Percentiles rank a stretch among this genome's conserved stretches.
Evolutionary conservation across 2,113 vertebrate species (phyloP).

Genomic region (Oophaga pumilio): DNA sequence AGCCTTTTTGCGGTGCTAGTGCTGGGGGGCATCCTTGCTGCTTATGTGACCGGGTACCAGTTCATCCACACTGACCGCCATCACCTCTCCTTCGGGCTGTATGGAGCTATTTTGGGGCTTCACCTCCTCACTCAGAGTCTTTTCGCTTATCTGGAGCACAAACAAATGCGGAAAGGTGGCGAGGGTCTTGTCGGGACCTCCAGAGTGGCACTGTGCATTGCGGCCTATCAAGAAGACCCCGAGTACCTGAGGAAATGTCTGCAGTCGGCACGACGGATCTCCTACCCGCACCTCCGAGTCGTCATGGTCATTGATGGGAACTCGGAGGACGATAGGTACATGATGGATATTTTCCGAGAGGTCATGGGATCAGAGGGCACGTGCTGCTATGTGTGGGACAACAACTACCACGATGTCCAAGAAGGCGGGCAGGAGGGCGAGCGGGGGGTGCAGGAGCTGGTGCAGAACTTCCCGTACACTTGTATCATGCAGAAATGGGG

Average conservation of each 20-base stretch:
- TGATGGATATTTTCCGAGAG: constrained; percentile 97
- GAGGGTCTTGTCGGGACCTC: constrained; percentile 70
- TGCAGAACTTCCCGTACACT: constrained; percentile 80
- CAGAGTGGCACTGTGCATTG: constrained; percentile 91
- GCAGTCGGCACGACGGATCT: constrained; percentile 84
- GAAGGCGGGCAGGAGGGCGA: constrained; percentile 69
- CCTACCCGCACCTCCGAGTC: constrained; percentile 90
- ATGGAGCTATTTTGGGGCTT: constrained; percentile 92
- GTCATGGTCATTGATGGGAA: constrained; percentile 98
- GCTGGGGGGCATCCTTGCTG: constrained; percentile 90
- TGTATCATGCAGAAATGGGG: constrained; percentile 99
- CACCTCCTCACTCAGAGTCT: constrained; percentile 95
- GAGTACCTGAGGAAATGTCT: constrained; percentile 96
- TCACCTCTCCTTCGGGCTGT: constrained; percentile 96
- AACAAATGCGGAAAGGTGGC: constrained; percentile 80
- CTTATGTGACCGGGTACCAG: constrained; percentile 96
- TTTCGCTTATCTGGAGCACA: constrained; percentile 95
- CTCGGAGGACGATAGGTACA: constrained; percentile 88
- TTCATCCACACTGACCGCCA: constrained; percentile 98
- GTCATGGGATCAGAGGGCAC: constrained; percentile 86
- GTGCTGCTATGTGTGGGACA: constrained; percentile 87
- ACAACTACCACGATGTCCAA: constrained; percentile 84
- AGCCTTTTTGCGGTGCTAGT: constrained; percentile 92
- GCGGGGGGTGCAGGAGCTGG: constrained; percentile 74
- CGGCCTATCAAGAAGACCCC: constrained; percentile 94